Conservation (phyloP, 2,888 invertebrate species). For the Eurytoma californica region DNA sequence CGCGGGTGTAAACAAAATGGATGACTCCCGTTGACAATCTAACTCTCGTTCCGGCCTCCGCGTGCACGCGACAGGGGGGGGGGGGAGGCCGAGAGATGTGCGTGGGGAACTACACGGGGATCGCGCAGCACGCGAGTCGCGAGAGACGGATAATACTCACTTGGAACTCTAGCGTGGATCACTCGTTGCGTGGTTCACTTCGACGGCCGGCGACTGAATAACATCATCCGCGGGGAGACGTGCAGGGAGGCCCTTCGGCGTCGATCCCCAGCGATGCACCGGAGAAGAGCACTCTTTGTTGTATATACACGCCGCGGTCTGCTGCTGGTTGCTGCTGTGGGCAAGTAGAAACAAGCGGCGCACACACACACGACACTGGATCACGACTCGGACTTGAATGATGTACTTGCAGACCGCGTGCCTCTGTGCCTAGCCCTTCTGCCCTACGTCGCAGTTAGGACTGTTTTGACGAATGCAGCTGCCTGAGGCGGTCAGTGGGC, state of each 20-base stretch:
- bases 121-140: neutral
- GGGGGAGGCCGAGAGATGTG: neutral
- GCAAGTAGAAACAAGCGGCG: too few species aligned
- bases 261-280: neutral
- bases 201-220: neutral
- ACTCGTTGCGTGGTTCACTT: neutral
- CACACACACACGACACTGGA: too few species aligned
- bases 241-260: neutral
- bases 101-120: neutral
- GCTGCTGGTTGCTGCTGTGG: too few species aligned
- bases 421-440: too few species aligned
- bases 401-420: too few species aligned
- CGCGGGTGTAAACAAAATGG: constrained; percentile 54
- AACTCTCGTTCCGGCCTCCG: neutral
- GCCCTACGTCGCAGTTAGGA: too few species aligned
- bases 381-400: too few species aligned
- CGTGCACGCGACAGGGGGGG: too few species aligned
- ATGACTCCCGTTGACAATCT: constrained; percentile 45
- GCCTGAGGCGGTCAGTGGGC: too few species aligned
- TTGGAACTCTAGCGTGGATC: too few species aligned
- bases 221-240: too few species aligned
- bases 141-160: too few species aligned
- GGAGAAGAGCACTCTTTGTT: neutral
- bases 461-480: neutral
- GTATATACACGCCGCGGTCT: neutral